phyloP scores from a whole-genome alignment of 1,140 invertebrate genomes.

The Bombus pascuorum region DNA sequence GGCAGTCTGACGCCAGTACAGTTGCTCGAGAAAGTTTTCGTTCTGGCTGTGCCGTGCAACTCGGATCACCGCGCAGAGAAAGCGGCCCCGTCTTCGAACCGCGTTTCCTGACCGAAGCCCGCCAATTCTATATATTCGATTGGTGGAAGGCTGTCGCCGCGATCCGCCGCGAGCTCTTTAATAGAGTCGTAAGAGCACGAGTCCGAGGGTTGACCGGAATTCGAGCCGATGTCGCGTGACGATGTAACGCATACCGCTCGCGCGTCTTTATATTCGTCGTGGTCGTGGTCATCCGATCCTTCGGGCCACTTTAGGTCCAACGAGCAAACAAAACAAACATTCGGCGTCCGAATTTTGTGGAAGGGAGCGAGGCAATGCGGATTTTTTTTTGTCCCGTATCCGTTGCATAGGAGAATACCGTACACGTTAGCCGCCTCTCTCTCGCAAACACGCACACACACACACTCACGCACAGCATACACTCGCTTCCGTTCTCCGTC shows the following conservation, averaged over 20 bases:
- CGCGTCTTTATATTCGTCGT: not conserved
- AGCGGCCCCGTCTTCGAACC: not conserved
- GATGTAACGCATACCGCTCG: not conserved
- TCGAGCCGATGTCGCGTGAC: constrained; percentile 14
- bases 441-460: too few relatives aligned
- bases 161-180: too few relatives aligned
- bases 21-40: constrained; percentile 74
- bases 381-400: not conserved
- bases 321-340: not conserved
- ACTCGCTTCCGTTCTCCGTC: not conserved
- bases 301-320: not conserved
- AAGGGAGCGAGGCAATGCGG: not conserved
- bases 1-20: constrained; percentile 81
- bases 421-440: not conserved
- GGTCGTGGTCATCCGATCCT: not conserved
- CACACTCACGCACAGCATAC: too few relatives aligned
- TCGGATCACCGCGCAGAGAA: not conserved
- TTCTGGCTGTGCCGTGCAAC: not conserved
- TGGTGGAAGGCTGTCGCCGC: too few relatives aligned
- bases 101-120: not conserved
- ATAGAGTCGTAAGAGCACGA: not conserved
- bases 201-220: constrained; percentile 1
- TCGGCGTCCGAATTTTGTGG: not conserved
- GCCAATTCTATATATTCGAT: too few relatives aligned
- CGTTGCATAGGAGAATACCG: not conserved